phyloP scores from a whole-genome alignment of 2,113 vertebrate species.

The Actinemys pallida region DNA sequence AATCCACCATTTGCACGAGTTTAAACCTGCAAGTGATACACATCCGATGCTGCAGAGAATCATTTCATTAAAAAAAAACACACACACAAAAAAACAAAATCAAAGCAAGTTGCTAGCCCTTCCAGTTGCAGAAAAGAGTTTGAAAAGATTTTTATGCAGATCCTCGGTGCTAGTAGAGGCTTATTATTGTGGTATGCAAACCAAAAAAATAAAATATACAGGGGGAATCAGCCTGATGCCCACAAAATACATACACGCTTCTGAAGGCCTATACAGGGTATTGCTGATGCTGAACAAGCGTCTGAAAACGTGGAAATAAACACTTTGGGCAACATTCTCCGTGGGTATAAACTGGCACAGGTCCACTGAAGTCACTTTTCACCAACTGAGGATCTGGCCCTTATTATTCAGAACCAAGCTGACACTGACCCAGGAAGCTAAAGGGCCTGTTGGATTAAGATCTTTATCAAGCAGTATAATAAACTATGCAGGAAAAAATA shows the following conservation, averaged over 20 bases:
- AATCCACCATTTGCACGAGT: background rate
- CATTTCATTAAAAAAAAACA: background rate
- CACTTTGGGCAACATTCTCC: background rate
- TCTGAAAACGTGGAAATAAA: background rate
- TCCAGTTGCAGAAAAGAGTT: background rate
- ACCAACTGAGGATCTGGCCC: background rate
- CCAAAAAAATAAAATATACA: background rate
- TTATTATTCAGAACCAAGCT: background rate
- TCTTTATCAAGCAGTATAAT: background rate
- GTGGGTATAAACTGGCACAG: background rate
- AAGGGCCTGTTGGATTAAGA: background rate
- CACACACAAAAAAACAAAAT: too few species aligned
- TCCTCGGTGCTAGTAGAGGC: background rate
- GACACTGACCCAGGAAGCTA: background rate
- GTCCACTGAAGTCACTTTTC: background rate
- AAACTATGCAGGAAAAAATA: background rate
- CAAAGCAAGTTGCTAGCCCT: background rate
- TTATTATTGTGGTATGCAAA: background rate
- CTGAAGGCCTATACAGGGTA: background rate
- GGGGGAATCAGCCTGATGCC: background rate
- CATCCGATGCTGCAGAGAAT: background rate
- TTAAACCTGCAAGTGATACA: background rate
- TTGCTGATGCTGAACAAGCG: background rate
- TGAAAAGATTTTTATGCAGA: background rate
- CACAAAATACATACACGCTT: background rate